These are phyloP conservation scores for Ranitomeya variabilis DNA, from an alignment of 2,113 vertebrate species.

Conservation along the genomic window DNA sequence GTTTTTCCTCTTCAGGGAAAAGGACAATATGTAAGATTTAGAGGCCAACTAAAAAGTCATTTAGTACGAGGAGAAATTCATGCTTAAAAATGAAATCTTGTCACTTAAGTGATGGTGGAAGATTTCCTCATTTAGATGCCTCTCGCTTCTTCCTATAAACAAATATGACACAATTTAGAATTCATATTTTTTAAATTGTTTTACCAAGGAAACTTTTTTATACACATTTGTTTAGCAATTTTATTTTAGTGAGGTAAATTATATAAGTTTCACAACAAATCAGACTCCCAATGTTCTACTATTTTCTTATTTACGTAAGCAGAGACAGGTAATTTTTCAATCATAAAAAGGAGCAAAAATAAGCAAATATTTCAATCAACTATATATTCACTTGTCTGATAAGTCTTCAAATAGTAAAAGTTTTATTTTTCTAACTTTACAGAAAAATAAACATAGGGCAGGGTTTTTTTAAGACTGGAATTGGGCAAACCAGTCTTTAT, in stretches of 20 bases:
- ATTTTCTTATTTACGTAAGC: conserved; percentile 67
- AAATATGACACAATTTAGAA: conserved; percentile 71
- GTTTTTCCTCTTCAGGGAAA: conserved; percentile 64
- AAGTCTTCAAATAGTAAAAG: neutral
- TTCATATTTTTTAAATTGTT: conserved; percentile 62
- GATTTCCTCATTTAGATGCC: conserved; percentile 67
- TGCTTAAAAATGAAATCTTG: conserved; percentile 64
- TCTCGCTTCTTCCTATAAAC: conserved; percentile 65
- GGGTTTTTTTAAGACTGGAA: too few species aligned
- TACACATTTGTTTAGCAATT: conserved; percentile 68
- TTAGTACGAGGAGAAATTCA: conserved; percentile 64
- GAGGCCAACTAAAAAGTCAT: conserved; percentile 67
- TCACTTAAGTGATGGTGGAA: conserved; percentile 68
- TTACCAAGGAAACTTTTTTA: conserved; percentile 63
- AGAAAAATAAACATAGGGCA: neutral
- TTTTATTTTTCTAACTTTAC: neutral
- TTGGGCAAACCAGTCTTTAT: too few species aligned
- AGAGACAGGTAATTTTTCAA: conserved; percentile 69
- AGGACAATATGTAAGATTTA: conserved; percentile 68
- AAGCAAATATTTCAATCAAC: conserved; percentile 30
- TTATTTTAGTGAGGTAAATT: conserved; percentile 64
- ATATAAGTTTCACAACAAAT: conserved; percentile 67
- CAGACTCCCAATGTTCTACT: conserved; percentile 64
- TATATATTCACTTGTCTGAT: neutral
- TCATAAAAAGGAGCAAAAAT: conserved; percentile 60